Percentiles rank a stretch among this genome's conserved stretches.
Conservation (phyloP, 2,113 vertebrate genomes). For the Prochilodus magdalenae region DNA sequence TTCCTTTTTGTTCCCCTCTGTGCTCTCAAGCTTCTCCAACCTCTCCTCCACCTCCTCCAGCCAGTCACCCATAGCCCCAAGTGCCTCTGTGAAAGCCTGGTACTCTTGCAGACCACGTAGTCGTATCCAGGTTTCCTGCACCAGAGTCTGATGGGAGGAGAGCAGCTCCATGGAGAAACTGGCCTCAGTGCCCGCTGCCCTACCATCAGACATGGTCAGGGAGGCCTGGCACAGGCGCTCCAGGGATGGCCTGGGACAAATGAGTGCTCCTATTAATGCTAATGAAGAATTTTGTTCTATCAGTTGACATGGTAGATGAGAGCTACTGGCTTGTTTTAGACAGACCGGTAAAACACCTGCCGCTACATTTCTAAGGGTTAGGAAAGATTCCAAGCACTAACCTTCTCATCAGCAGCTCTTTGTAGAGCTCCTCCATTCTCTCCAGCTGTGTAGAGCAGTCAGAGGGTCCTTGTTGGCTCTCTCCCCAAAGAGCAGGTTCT, state of each 20-base stretch:
- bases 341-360: neutral
- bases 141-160: slow-evolving; percentile 83
- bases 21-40: slow-evolving; percentile 83
- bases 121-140: slow-evolving; percentile 82
- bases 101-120: slow-evolving; percentile 88
- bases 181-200: slow-evolving; percentile 79
- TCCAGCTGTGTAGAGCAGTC: slow-evolving; percentile 88
- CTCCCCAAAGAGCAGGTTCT: slow-evolving; percentile 77
- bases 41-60: slow-evolving; percentile 86
- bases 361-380: neutral
- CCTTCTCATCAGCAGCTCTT: slow-evolving; percentile 87
- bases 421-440: slow-evolving; percentile 87
- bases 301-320: neutral
- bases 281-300: too few species aligned
- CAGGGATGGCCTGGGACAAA: slow-evolving; percentile 82
- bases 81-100: slow-evolving; percentile 87
- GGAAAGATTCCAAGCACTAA: slow-evolving; percentile 54
- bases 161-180: slow-evolving; percentile 83
- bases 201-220: slow-evolving; percentile 85
- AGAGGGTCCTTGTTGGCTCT: slow-evolving; percentile 79
- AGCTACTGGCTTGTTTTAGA: neutral
- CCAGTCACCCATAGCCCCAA: slow-evolving; percentile 88
- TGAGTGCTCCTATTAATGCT: too few species aligned
- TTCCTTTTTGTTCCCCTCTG: slow-evolving; percentile 83
- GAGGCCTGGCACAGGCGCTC: slow-evolving; percentile 87